phyloP scores from a whole-genome alignment of 2,113 vertebrate species.

The Nettapus auritus region DNA sequence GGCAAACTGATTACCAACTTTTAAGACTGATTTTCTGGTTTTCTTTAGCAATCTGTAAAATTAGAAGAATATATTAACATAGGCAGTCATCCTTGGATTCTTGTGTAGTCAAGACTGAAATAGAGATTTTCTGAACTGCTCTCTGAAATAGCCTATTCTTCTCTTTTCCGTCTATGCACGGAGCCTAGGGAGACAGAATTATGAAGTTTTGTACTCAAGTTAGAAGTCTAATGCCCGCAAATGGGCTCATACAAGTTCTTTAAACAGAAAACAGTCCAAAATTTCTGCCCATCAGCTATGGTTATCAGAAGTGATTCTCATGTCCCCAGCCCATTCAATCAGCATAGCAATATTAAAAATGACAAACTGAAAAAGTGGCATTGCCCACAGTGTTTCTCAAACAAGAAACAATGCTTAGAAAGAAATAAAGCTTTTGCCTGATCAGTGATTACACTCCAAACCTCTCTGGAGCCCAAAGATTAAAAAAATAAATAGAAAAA shows the following conservation, averaged over 20 bases:
- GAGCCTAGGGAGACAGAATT: not conserved
- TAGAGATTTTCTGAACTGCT: not conserved
- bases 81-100: not conserved
- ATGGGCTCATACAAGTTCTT: not conserved
- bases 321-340: not conserved
- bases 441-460: not conserved
- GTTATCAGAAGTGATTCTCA: not conserved
- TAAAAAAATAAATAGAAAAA: not conserved
- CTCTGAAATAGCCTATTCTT: not conserved
- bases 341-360: not conserved
- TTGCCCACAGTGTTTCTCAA: not conserved
- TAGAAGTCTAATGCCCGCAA: not conserved
- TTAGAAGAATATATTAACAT: not conserved
- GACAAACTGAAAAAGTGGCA: not conserved
- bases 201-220: not conserved
- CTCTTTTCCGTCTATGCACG: not conserved
- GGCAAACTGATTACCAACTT: not conserved
- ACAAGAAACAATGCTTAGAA: not conserved
- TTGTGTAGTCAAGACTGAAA: not conserved
- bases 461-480: not conserved
- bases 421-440: not conserved
- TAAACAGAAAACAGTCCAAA: not conserved
- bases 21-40: not conserved
- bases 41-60: not conserved
- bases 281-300: not conserved